Evolutionary conservation across 2,888 invertebrate genomes (phyloP).

Genomic region (Erebia aethiops): DNA sequence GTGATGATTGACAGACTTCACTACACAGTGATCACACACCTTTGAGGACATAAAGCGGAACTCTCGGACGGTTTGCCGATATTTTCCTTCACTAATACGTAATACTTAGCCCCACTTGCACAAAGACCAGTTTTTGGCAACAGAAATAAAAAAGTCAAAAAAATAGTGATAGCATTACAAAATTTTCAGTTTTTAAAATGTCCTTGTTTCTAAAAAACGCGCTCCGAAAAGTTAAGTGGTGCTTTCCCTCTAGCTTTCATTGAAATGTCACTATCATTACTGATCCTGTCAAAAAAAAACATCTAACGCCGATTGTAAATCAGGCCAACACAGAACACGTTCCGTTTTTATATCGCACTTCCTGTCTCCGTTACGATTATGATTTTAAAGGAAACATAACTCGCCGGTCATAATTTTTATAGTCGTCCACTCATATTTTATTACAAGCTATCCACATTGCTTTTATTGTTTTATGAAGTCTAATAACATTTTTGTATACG

Average conservation of each 20-base stretch:
- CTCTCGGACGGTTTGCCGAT: no score
- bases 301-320: slow-evolving; percentile 65
- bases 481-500: slow-evolving; percentile 28
- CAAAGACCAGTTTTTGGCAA: no score
- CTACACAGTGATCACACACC: no score
- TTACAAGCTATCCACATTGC: slow-evolving; percentile 28
- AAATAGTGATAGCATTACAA: no score
- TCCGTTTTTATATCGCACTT: slow-evolving; percentile 65
- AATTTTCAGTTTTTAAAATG: no score
- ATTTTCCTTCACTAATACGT: no score
- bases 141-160: no score
- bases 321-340: slow-evolving; percentile 46
- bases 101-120: no score
- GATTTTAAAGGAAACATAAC: slow-evolving; percentile 69
- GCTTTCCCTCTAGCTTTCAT: neutral
- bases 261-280: neutral
- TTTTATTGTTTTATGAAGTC: slow-evolving; percentile 13
- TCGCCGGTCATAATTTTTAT: slow-evolving; percentile 57
- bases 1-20: no score
- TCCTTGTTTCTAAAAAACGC: no score
- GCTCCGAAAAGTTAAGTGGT: no score
- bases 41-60: no score
- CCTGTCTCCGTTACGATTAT: slow-evolving; percentile 68
- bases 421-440: slow-evolving; percentile 45
- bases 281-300: slow-evolving; percentile 52